These are phyloP conservation scores for Epizoanthus ramosus DNA, from an alignment of 92 coral and sea anemone genomes.

Conservation along the genomic window DNA sequence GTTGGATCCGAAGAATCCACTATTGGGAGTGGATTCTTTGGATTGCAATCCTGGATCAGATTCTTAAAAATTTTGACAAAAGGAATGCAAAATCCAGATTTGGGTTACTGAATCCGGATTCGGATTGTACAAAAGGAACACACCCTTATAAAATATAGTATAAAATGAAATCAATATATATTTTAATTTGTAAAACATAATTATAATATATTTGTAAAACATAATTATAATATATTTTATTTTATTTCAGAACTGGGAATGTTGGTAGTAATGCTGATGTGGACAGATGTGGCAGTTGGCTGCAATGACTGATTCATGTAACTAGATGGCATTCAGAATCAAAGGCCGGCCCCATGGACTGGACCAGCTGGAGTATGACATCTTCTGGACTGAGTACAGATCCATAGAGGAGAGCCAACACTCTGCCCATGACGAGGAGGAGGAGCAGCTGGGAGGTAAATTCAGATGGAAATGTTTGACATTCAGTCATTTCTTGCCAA, in stretches of 20 bases:
- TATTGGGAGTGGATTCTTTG: no score
- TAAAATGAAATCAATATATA: no score
- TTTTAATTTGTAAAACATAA: no score
- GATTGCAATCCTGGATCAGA: no score
- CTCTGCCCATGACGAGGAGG: constrained; percentile 75
- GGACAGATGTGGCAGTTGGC: background rate
- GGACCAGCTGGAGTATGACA: constrained; percentile 85
- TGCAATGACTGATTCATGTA: background rate
- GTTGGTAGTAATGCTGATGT: background rate
- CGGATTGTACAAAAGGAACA: no score
- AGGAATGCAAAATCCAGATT: no score
- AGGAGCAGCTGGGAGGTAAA: constrained; percentile 74
- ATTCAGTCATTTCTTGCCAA: background rate
- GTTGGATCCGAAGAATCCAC: no score
- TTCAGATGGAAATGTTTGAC: background rate
- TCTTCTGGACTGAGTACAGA: constrained; percentile 89
- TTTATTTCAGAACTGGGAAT: background rate
- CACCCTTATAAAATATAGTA: no score
- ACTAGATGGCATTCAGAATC: constrained; percentile 70
- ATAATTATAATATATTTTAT: no score
- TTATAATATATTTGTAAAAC: no score
- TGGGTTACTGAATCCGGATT: no score
- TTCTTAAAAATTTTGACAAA: no score
- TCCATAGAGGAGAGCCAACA: constrained; percentile 75
- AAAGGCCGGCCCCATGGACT: constrained; percentile 69